phyloP scores from a whole-genome alignment of 2,113 vertebrate species.

The Tautogolabrus adspersus region DNA sequence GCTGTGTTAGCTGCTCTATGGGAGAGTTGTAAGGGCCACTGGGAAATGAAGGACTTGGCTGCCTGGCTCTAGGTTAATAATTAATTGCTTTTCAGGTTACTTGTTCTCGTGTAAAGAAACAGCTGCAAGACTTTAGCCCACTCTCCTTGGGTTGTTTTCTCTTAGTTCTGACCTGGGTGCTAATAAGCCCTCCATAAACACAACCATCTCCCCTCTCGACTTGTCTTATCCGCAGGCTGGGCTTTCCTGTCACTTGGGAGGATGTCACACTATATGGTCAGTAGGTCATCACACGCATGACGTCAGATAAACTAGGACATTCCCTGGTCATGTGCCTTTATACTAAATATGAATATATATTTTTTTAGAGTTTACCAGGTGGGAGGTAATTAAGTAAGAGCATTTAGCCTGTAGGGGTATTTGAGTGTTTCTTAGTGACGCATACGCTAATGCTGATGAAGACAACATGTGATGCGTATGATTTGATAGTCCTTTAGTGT shows the following conservation, averaged over 20 bases:
- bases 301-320: slow-evolving; percentile 9
- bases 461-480: slow-evolving; percentile 35
- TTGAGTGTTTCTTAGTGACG: slow-evolving; percentile 38
- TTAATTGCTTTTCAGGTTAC: slow-evolving; percentile 70
- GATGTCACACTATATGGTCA: slow-evolving; percentile 30
- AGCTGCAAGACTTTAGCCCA: slow-evolving; percentile 69
- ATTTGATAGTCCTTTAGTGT: slow-evolving; percentile 31
- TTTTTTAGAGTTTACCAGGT: slow-evolving; percentile 45
- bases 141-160: slow-evolving; percentile 73
- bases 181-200: slow-evolving; percentile 64
- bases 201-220: background rate
- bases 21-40: slow-evolving; percentile 34
- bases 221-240: slow-evolving; percentile 13
- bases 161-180: slow-evolving; percentile 56
- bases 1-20: slow-evolving; percentile 41
- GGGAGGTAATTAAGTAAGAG: slow-evolving; percentile 46
- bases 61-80: slow-evolving; percentile 64
- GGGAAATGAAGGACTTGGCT: slow-evolving; percentile 51
- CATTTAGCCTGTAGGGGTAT: slow-evolving; percentile 31
- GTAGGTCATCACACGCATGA: slow-evolving; percentile 22
- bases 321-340: slow-evolving; percentile 6
- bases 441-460: slow-evolving; percentile 50
- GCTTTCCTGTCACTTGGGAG: slow-evolving; percentile 36
- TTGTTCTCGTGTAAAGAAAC: slow-evolving; percentile 76
- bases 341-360: background rate